Evolutionary conservation across 2,888 invertebrate species (phyloP), one percentile per base, ranked within the genome.

Genomic region (Spodoptera littoralis): DNA sequence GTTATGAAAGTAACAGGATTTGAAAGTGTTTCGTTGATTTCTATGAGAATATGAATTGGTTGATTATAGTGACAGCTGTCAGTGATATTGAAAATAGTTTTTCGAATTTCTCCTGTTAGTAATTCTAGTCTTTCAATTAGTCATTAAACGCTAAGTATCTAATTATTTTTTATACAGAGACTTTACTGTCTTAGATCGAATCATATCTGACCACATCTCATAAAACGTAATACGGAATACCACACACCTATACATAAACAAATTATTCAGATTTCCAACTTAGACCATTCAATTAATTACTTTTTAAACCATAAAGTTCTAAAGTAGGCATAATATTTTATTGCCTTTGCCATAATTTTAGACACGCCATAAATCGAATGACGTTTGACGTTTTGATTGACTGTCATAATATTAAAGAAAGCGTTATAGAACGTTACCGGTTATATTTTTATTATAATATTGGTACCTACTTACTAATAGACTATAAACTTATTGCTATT

Each of bases 371-470:
- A 73, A 73, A 63, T 36, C 36, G 8, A 36, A 36, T 36, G 36
- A 36, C 8, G n/a, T 48, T 27, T 11, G 42, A 53, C 60, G 44
- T 60, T 56, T 48, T 60, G 56, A 53, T 70, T 55, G 49, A 69
- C 69, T 59, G 49, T 60, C 9, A 63, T 22, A 71, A 61, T 56
- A 56, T 68, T 47, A 70, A 75, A 72, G 70, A 73, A 73, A 73
- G 68, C 57, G 47, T 54, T 63, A 54, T 6, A 8, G 78, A 66
- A 79, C 84, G 73, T 83, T 86, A 83, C 84, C 64, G 52, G 72
- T 65, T 74, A 82, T 84, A 77, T 41, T 84, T 85, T 88, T 55
- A 54, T 53, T 60, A 86, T 82, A 79, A 73, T 54, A 13, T 30
- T 80, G 83, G 86, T 84, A 36, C 1, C 36, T 36, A 36, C 9